phyloP scores from a whole-genome alignment of 2,888 invertebrate genomes.

The Drosophila sordidula region DNA sequence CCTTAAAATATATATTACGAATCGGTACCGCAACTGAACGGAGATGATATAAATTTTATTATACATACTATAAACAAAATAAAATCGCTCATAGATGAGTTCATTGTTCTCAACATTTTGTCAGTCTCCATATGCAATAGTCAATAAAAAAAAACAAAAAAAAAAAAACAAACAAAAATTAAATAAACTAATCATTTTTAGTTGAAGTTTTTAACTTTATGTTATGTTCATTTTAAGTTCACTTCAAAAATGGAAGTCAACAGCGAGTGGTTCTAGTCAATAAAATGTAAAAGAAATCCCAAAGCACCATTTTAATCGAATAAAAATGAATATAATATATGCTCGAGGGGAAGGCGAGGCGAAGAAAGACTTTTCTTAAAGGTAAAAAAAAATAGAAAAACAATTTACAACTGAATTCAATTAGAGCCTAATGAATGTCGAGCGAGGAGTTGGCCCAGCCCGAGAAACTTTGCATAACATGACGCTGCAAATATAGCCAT shows the following conservation, averaged over 20 bases:
- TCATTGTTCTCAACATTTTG: conserved; percentile 46
- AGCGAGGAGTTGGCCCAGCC: conserved; percentile 33
- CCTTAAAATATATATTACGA: conserved; percentile 60
- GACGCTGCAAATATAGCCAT: conserved; percentile 60
- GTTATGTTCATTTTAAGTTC: conserved; percentile 50
- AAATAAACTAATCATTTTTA: conserved; percentile 17
- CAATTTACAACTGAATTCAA: conserved; percentile 42
- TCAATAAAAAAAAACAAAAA: conserved; percentile 29
- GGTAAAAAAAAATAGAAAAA: conserved; percentile 5
- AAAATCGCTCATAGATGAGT: conserved; percentile 40
- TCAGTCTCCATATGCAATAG: conserved; percentile 54
- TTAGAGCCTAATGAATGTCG: conserved; percentile 42
- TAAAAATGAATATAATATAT: conserved; percentile 38
- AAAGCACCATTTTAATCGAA: conserved; percentile 30
- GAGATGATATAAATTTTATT: conserved; percentile 64
- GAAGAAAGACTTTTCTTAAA: conserved; percentile 14
- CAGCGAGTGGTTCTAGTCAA: conserved; percentile 73
- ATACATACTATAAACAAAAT: conserved; percentile 26
- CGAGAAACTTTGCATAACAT: conserved; percentile 70
- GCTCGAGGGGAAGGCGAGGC: conserved; percentile 13
- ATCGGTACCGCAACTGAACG: conserved; percentile 65
- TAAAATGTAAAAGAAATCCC: conserved; percentile 21
- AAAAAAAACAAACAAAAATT: conserved; percentile 8
- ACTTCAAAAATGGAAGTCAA: conserved; percentile 43
- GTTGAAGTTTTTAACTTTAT: conserved; percentile 46